These are phyloP conservation scores for Turdus rufiventris DNA, from an alignment of 2,113 vertebrate species.

Conservation along the genomic window DNA sequence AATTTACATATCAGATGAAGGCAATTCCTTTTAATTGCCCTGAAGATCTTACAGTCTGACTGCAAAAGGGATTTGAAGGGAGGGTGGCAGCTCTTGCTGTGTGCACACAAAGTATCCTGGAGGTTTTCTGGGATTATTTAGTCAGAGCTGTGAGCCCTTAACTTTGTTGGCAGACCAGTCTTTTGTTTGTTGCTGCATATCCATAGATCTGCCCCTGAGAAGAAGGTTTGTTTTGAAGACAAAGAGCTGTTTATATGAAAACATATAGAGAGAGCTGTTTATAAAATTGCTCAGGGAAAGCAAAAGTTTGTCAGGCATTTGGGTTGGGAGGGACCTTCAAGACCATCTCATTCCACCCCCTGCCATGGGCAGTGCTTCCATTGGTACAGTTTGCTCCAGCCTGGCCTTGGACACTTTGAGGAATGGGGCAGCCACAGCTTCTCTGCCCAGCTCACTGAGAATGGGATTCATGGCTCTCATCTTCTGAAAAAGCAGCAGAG, in stretches of 20 bases:
- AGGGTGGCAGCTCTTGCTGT: not conserved
- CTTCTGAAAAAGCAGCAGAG: not conserved
- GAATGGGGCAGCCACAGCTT: not conserved
- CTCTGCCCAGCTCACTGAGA: not conserved
- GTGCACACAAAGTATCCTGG: not conserved
- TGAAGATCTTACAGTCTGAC: not conserved
- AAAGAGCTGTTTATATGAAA: not conserved
- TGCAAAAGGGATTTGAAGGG: not conserved
- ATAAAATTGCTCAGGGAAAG: not conserved
- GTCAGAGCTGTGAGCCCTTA: not conserved
- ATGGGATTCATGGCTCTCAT: fast-evolving
- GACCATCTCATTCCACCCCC: not conserved
- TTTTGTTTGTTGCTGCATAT: not conserved
- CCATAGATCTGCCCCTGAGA: not conserved
- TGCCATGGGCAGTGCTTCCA: not conserved
- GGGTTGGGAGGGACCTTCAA: not conserved
- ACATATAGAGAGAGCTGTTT: fast-evolving
- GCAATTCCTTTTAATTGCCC: not conserved
- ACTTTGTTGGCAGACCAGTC: not conserved
- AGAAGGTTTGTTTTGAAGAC: not conserved
- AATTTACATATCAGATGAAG: not conserved
- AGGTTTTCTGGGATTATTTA: not conserved
- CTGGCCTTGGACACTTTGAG: not conserved
- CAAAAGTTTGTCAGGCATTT: not conserved
- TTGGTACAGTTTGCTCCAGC: not conserved